Conservation (phyloP, 92 coral and sea anemone genomes). For the Epizoanthus illoricatus region DNA sequence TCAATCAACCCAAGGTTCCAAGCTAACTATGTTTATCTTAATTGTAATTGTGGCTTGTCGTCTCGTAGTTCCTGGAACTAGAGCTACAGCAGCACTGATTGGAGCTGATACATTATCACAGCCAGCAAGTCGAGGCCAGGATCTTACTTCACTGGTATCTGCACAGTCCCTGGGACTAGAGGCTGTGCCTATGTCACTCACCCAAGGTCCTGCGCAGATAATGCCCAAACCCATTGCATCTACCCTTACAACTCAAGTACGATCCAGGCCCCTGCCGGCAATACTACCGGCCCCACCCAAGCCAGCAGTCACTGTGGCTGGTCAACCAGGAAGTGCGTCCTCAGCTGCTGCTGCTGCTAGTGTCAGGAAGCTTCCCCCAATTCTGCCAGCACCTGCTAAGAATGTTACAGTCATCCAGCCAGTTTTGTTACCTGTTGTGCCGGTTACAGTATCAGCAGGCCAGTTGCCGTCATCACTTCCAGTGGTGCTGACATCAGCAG, state of each 20-base stretch:
- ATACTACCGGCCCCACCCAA: slow-evolving; percentile 94
- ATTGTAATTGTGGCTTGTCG: background rate
- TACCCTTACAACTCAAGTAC: slow-evolving; percentile 68
- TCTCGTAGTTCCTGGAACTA: slow-evolving; percentile 10
- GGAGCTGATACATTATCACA: slow-evolving; percentile 28
- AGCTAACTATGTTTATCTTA: background rate
- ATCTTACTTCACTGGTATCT: background rate
- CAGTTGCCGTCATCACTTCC: slow-evolving; percentile 65
- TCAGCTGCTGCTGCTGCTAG: slow-evolving; percentile 42
- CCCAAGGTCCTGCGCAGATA: slow-evolving; percentile 61
- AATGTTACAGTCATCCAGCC: slow-evolving; percentile 64
- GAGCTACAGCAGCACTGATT: slow-evolving; percentile 24
- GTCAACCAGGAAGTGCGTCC: slow-evolving; percentile 46
- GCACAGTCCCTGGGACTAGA: slow-evolving; percentile 16
- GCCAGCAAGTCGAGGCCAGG: slow-evolving; percentile 19
- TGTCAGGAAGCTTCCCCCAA: slow-evolving; percentile 78
- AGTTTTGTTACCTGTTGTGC: slow-evolving; percentile 70
- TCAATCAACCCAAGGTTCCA: background rate
- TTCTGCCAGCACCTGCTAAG: slow-evolving; percentile 96
- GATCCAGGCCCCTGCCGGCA: slow-evolving; percentile 88
- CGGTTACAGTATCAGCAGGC: slow-evolving; percentile 57
- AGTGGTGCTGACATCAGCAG: slow-evolving; percentile 45
- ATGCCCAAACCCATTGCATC: slow-evolving; percentile 66
- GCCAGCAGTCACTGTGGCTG: slow-evolving; percentile 41
- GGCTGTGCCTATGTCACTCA: slow-evolving; percentile 25